These are phyloP conservation scores for Limnothrissa miodon DNA, from an alignment of 2,113 vertebrate genomes.

Conservation along the genomic window DNA sequence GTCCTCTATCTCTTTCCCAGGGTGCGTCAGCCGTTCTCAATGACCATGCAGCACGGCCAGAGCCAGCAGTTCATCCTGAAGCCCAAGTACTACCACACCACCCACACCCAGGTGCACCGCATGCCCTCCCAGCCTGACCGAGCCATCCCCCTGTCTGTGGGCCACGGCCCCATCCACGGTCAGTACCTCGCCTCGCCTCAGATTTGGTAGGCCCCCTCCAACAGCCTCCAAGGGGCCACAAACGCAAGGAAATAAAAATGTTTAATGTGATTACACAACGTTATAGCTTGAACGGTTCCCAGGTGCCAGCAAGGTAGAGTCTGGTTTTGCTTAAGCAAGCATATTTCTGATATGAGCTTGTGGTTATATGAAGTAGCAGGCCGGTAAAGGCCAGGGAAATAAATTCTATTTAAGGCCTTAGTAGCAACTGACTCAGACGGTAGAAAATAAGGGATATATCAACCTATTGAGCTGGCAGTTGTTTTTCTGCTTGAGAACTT, in stretches of 20 bases:
- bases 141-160: constrained; percentile 77
- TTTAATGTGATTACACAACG: constrained; percentile 3
- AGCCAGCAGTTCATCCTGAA: constrained; percentile 86
- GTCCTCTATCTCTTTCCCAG: constrained; percentile 63
- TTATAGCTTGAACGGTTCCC: not conserved
- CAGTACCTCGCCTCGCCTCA: constrained; percentile 44
- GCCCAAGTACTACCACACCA: constrained; percentile 85
- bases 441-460: not conserved
- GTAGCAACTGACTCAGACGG: not conserved
- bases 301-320: not conserved
- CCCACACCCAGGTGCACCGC: constrained; percentile 75
- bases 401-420: not conserved
- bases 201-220: not conserved
- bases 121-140: constrained; percentile 78
- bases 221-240: not conserved
- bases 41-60: constrained; percentile 80
- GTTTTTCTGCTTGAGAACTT: not conserved
- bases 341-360: constrained; percentile 12
- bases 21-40: constrained; percentile 75
- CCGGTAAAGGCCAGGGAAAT: not conserved
- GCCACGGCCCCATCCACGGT: constrained; percentile 72
- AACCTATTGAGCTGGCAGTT: not conserved
- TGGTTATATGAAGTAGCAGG: not conserved
- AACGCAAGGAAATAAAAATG: not conserved
- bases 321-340: constrained; percentile 17